Conservation (phyloP, 92 coral and sea anemone genomes). For the Parazoanthus darwini region DNA sequence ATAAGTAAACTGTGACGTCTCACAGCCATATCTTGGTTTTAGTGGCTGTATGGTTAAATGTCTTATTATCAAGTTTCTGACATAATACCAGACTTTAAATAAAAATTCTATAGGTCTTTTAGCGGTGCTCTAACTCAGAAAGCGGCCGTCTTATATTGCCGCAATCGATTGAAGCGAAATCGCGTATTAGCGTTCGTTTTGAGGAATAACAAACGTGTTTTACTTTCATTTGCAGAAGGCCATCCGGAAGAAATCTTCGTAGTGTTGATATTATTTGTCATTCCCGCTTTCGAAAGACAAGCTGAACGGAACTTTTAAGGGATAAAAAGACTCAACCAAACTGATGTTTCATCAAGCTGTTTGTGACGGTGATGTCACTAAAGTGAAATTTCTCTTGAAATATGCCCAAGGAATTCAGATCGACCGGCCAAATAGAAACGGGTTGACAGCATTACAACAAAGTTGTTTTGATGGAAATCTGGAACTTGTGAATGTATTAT, state of each 20-base stretch:
- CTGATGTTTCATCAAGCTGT: conserved; percentile 93
- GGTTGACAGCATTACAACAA: conserved; percentile 90
- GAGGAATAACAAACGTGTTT: background rate
- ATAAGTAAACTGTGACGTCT: too few species aligned
- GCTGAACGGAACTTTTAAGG: background rate
- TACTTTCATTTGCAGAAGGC: conserved; percentile 16
- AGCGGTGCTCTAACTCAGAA: background rate
- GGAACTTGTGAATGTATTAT: conserved; percentile 80
- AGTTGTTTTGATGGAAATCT: conserved; percentile 81
- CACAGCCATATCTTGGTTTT: background rate
- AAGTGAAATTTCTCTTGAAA: conserved; percentile 87
- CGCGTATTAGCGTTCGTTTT: background rate
- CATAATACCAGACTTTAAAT: background rate
- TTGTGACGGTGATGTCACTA: conserved; percentile 91
- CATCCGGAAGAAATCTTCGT: conserved; percentile 9
- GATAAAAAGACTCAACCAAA: conserved; percentile 30
- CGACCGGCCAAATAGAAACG: conserved; percentile 79
- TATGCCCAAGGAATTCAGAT: conserved; percentile 89
- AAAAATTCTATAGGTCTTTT: background rate
- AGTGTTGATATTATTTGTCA: background rate
- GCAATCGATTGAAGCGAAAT: background rate
- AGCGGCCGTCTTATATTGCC: background rate
- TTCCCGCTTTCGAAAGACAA: background rate
- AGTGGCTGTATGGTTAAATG: too few species aligned
- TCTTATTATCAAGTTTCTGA: background rate